Conservation (phyloP, 2,888 invertebrate genomes). For the Synergus laeviventris region DNA sequence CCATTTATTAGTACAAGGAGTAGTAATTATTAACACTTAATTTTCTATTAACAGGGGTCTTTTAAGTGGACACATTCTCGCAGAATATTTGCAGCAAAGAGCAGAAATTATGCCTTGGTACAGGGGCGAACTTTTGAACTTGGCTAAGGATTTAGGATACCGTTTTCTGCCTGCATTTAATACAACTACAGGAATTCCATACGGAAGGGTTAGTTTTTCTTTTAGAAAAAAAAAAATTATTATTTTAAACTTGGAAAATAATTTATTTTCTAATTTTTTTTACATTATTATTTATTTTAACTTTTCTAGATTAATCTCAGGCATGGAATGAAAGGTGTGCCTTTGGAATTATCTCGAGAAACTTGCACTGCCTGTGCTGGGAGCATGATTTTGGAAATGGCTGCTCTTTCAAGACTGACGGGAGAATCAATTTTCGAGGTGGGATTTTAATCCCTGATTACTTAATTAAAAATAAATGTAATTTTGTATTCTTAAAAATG, state of each 20-base stretch:
- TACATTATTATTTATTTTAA: no score
- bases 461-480: not conserved
- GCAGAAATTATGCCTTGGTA: slow-evolving; percentile 89
- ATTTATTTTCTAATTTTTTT: slow-evolving; percentile 55
- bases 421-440: slow-evolving; percentile 94
- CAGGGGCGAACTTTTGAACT: slow-evolving; percentile 88
- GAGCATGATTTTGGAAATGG: slow-evolving; percentile 98
- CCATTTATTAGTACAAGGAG: not conserved
- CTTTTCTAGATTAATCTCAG: slow-evolving; percentile 85
- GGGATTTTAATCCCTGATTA: slow-evolving; percentile 40
- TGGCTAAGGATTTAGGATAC: slow-evolving; percentile 95
- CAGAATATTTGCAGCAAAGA: slow-evolving; percentile 87
- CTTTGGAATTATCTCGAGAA: slow-evolving; percentile 86
- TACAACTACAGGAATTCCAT: slow-evolving; percentile 97
- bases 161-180: slow-evolving; percentile 98
- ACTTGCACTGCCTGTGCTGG: slow-evolving; percentile 99
- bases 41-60: slow-evolving; percentile 82
- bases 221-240: no score
- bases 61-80: slow-evolving; percentile 93
- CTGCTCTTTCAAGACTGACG: slow-evolving; percentile 93
- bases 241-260: not conserved
- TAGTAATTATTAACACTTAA: slow-evolving; percentile 22
- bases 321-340: slow-evolving; percentile 87
- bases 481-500: slow-evolving; percentile 4
- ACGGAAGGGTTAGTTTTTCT: slow-evolving; percentile 85